A percentile compares a stretch with the other conserved stretches of the same genome.
Conservation (phyloP, 2,888 invertebrate genomes). For the Nasonia oneida region DNA sequence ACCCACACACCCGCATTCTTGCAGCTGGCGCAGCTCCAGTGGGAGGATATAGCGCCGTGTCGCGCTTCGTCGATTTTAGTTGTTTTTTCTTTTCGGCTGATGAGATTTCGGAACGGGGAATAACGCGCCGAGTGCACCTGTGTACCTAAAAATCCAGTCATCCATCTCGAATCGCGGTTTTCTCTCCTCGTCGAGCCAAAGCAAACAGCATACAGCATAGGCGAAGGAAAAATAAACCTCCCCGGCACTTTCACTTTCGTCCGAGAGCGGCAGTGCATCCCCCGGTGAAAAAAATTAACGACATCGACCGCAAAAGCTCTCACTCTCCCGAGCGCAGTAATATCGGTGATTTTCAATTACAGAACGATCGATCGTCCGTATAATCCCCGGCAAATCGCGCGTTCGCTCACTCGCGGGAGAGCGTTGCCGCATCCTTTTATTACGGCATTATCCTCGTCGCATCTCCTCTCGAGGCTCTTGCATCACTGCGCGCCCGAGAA, state of each 20-base stretch:
- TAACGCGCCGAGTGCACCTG: neutral
- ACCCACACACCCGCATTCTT: neutral
- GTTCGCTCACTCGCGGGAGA: neutral
- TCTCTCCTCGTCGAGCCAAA: too few species aligned
- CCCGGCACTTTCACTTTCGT: neutral
- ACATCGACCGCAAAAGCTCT: neutral
- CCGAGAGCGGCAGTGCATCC: too few species aligned
- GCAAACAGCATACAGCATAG: too few species aligned
- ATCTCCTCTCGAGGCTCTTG: conserved; percentile 23
- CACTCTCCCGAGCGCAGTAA: neutral
- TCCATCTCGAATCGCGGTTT: neutral
- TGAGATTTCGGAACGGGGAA: conserved; percentile 1
- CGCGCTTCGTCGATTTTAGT: conserved; percentile 7
- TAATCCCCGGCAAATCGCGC: neutral
- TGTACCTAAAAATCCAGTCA: conserved; percentile 18
- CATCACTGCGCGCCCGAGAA: conserved; percentile 26
- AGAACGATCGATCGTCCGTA: conserved; percentile 29
- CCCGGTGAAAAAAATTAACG: neutral
- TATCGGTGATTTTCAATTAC: conserved; percentile 32
- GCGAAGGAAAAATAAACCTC: neutral
- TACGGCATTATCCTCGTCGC: conserved; percentile 39
- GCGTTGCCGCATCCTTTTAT: conserved; percentile 27
- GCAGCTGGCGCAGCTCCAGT: neutral
- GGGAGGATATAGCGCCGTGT: neutral
- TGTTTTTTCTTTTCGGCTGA: neutral